Evolutionary conservation across 2,113 vertebrate genomes (phyloP).

Genomic region (Dryoscopus gambensis): DNA sequence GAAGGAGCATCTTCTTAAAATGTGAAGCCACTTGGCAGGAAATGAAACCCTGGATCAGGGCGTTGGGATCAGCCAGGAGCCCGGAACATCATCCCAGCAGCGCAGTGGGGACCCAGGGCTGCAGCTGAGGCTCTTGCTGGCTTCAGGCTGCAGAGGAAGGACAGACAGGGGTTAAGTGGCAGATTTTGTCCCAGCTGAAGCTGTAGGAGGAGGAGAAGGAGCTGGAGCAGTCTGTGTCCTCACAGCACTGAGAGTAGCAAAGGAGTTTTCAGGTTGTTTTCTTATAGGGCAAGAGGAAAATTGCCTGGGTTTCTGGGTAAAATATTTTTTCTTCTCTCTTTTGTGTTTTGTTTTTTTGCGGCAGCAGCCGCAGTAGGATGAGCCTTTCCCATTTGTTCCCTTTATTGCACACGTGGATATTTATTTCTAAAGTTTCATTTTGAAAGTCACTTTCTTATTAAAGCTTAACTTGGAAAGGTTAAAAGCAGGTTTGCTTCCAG

Average conservation of each 20-base stretch:
- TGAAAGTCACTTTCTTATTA: not conserved
- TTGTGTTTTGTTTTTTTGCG: too few species aligned
- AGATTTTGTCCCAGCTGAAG: not conserved
- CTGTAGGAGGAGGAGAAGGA: not conserved
- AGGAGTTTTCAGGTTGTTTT: not conserved
- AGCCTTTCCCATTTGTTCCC: not conserved
- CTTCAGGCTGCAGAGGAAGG: not conserved
- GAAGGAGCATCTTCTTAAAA: constrained; percentile 27
- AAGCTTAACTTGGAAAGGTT: not conserved
- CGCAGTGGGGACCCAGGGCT: not conserved
- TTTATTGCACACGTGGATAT: not conserved
- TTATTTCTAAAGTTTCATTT: not conserved
- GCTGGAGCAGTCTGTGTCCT: not conserved
- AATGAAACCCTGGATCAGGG: not conserved
- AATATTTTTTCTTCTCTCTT: not conserved
- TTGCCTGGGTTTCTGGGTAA: not conserved
- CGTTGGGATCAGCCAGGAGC: not conserved
- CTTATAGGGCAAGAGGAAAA: not conserved
- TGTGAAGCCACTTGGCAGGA: not conserved
- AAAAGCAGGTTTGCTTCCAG: not conserved
- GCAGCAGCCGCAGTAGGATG: too few species aligned
- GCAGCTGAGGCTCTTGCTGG: not conserved
- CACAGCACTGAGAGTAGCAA: rapidly evolving
- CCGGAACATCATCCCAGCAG: not conserved
- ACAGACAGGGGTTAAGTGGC: not conserved